Evolutionary conservation across 2,888 invertebrate species (phyloP).

Genomic region (Stenchaetothrips biformis): DNA sequence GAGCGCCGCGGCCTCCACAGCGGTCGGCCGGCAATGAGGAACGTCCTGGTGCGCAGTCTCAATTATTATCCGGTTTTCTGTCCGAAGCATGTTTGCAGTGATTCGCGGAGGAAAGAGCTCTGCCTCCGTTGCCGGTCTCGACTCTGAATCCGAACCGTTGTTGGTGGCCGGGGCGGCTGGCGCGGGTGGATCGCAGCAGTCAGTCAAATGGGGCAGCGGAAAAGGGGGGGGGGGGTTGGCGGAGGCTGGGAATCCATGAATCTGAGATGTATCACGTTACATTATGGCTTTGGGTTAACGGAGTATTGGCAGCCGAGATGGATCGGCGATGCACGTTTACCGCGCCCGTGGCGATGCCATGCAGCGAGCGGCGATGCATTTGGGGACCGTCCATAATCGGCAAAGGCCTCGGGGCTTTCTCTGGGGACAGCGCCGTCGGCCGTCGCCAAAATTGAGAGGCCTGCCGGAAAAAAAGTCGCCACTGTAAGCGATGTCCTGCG

Average conservation of each 20-base stretch:
- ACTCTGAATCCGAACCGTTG: too few relatives aligned
- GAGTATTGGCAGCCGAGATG: conserved; percentile 11
- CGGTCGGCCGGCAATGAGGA: too few relatives aligned
- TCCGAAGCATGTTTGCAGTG: too few relatives aligned
- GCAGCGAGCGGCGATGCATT: not conserved
- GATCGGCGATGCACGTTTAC: not conserved
- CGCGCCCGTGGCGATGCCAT: not conserved
- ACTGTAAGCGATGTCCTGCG: not conserved
- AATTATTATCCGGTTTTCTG: too few relatives aligned
- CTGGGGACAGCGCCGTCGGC: not conserved
- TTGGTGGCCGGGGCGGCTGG: too few relatives aligned
- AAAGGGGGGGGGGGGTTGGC: not conserved
- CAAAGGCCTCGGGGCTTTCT: not conserved
- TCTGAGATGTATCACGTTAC: not conserved
- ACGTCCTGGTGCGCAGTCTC: too few relatives aligned
- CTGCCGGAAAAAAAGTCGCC: not conserved
- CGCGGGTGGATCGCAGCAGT: too few relatives aligned
- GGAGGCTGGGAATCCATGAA: conserved; percentile 8
- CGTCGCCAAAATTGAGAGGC: not conserved
- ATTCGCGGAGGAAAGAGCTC: too few relatives aligned
- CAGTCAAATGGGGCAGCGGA: not conserved
- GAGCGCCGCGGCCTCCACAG: too few relatives aligned
- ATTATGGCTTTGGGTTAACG: conserved; percentile 7
- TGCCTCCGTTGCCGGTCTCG: too few relatives aligned
- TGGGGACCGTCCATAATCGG: not conserved